Evolutionary conservation across 1,140 invertebrate species (phyloP).

Genomic region (Mycetomoellerius zeteki): DNA sequence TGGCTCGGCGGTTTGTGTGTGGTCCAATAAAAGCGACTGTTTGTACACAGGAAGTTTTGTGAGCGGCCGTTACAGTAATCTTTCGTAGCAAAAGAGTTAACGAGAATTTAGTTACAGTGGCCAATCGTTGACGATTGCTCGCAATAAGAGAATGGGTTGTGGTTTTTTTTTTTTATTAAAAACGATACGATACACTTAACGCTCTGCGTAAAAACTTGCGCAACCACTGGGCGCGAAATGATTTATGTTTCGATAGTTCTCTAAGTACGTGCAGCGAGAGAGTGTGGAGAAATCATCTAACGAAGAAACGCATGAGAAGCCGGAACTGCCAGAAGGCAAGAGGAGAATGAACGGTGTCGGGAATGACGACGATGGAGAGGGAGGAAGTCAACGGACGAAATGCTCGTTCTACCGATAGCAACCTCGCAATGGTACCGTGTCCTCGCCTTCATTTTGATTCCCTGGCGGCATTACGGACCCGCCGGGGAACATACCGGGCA

Average conservation of each 20-base stretch:
- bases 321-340: neutral
- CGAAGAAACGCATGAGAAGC: slow-evolving; percentile 5
- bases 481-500: slow-evolving; percentile 67
- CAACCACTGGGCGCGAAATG: slow-evolving; percentile 26
- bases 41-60: neutral
- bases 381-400: slow-evolving; percentile 4
- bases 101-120: neutral
- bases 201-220: slow-evolving; percentile 29
- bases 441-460: slow-evolving; percentile 74
- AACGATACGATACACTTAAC: slow-evolving; percentile 15
- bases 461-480: slow-evolving; percentile 64
- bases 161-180: slow-evolving; percentile 6
- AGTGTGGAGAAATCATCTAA: slow-evolving; percentile 1
- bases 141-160: slow-evolving; percentile 4
- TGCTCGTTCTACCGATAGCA: slow-evolving; percentile 4
- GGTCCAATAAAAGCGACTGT: neutral
- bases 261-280: slow-evolving; percentile 1
- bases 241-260: slow-evolving; percentile 37
- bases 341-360: neutral
- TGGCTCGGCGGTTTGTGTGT: neutral
- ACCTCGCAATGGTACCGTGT: slow-evolving; percentile 38
- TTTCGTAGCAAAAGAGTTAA: neutral
- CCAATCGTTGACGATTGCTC: neutral
- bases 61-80: neutral
- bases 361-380: neutral